phyloP scores from a whole-genome alignment of 1,140 invertebrate species.

The Babylonia areolata region DNA sequence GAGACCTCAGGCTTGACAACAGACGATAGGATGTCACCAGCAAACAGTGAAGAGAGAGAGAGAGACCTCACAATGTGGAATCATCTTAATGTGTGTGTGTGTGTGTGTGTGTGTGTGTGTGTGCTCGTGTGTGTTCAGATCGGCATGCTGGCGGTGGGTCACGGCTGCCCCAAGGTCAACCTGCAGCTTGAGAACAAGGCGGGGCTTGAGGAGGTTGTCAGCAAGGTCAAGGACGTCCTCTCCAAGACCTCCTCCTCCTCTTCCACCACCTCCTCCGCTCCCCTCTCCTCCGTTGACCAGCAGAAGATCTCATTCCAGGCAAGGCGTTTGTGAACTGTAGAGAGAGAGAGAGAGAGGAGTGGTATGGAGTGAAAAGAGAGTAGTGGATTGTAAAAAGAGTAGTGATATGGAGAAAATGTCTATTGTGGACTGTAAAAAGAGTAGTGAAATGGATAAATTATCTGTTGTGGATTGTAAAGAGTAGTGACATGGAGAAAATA shows the following conservation, averaged over 20 bases:
- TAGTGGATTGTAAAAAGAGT: neutral
- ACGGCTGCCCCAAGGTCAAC: conserved; percentile 64
- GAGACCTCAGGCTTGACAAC: neutral
- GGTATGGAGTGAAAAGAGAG: too few relatives aligned
- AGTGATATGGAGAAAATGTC: too few relatives aligned
- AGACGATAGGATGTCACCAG: too few relatives aligned
- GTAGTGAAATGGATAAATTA: too few relatives aligned
- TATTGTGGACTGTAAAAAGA: too few relatives aligned
- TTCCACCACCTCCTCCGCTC: neutral
- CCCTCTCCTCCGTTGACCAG: conserved; percentile 42
- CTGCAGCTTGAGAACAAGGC: conserved; percentile 64
- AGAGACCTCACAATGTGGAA: neutral
- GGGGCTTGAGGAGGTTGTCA: conserved; percentile 52
- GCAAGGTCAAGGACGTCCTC: conserved; percentile 52
- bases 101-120: too few relatives aligned
- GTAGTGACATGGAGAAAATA: too few relatives aligned
- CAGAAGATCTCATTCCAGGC: conserved; percentile 63
- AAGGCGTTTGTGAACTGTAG: neutral
- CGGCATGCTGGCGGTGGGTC: conserved; percentile 66
- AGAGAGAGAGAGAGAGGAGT: too few relatives aligned
- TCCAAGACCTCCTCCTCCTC: conserved; percentile 25
- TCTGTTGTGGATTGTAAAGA: too few relatives aligned
- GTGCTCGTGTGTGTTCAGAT: conserved; percentile 59
- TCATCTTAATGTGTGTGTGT: neutral
- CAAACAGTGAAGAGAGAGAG: too few relatives aligned